Evolutionary conservation across 2,113 vertebrate species (phyloP), one percentile per base, ranked within the genome.

Genomic region (Rhea pennata): DNA sequence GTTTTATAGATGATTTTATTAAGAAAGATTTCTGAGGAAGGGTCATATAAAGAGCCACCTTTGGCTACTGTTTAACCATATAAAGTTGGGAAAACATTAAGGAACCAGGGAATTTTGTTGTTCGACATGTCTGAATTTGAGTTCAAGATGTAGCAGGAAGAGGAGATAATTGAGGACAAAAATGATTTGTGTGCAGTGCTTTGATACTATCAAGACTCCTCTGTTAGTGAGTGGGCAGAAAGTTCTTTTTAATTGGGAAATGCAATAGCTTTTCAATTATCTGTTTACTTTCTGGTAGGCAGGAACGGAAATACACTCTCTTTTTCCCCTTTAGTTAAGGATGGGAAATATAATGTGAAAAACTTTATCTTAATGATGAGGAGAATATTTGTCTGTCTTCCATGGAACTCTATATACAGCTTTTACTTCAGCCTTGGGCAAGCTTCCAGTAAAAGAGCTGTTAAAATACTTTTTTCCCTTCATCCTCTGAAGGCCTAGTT

Each of bases 401-500:
- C 12, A 9, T 67, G 36, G 36, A 58, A 77, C 80, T 23, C 10
- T 74, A 5, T 46, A 24, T 21, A 22, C 26, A 53, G 13, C 13
- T 91, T 87, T 64, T 88, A 20, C 48, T 71, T 94, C 22, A 94
- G 82, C 79, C 53, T 88, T 95, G 54, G 67, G 44, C 50, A 12
- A 3, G 2, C 20, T 92, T 93, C 69, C 86, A 71, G 50, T 93
- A 33, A 83, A 76, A 86, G 9, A 73, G 15, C 54, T 77, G 54
- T 93, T 90, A 73, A 70, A 24, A 53, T 44, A 67, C n/a, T 51
- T 79, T 3, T 10, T 87, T 87, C 93, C 20, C 10, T 91, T 92
- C 16, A 3, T 91, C 48, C 82, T 83, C 62, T 75, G 79, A 88
- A 92, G 72, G n/a, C 72, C 36, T 62, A 27, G 22, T 70, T 84